A percentile compares a stretch with the other conserved stretches of the same genome.
These are phyloP conservation scores for Dryoscopus gambensis DNA, from an alignment of 2,113 vertebrate genomes.

Conservation along the genomic window DNA sequence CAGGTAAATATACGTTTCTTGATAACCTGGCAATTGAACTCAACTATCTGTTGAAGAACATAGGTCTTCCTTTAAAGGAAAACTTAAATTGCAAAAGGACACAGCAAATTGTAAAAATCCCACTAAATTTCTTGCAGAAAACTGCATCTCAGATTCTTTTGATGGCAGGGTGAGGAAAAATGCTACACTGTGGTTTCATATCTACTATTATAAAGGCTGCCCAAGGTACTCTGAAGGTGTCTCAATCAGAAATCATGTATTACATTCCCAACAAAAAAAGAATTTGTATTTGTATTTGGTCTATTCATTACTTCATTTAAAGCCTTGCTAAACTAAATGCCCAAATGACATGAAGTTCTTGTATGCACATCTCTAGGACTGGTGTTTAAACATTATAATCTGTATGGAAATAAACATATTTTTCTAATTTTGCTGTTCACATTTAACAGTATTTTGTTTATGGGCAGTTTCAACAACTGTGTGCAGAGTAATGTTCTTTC, in stretches of 20 bases:
- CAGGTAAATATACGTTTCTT: background rate
- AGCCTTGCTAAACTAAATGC: background rate
- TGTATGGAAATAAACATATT: background rate
- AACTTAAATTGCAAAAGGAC: background rate
- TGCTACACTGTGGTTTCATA: background rate
- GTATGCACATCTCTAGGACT: background rate
- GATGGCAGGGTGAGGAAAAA: background rate
- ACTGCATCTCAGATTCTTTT: background rate
- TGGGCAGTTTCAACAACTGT: background rate
- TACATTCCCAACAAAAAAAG: background rate
- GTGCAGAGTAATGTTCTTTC: background rate
- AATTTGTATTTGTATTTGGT: background rate
- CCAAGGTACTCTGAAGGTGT: background rate
- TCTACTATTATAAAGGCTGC: background rate
- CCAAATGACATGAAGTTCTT: background rate
- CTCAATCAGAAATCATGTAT: background rate
- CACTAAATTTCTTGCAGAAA: background rate
- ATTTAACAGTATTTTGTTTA: background rate
- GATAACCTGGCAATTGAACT: background rate
- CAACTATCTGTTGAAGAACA: background rate
- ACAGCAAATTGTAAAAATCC: background rate
- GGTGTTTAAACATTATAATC: background rate
- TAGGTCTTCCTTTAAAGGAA: background rate
- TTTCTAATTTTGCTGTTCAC: background rate
- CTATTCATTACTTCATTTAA: background rate